A percentile compares a stretch with the other conserved stretches of the same genome.
These are phyloP conservation scores for Rhingia campestris DNA, from an alignment of 2,888 invertebrate species.

Conservation along the genomic window DNA sequence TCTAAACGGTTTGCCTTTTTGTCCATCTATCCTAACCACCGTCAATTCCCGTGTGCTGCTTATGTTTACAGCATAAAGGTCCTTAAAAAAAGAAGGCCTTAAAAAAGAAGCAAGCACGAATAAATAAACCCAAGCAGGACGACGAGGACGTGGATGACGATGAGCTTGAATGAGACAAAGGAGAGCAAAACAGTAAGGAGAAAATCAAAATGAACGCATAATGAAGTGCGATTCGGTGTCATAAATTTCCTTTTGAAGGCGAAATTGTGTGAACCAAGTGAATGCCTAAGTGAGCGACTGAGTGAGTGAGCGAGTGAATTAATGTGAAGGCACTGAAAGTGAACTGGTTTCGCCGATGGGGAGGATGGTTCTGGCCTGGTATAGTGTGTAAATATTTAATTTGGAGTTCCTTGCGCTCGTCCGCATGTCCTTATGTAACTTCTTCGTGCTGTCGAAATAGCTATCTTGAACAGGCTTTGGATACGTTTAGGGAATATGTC, in stretches of 20 bases:
- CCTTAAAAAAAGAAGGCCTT: constrained; percentile 41
- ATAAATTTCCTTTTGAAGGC: constrained; percentile 72
- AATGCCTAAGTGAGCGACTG: constrained; percentile 58
- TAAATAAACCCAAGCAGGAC: constrained; percentile 63
- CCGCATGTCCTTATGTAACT: constrained; percentile 47
- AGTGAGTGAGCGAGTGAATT: constrained; percentile 55
- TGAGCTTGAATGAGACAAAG: constrained; percentile 75
- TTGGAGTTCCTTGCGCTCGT: constrained; percentile 48
- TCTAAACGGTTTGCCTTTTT: constrained; percentile 64
- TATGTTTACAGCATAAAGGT: constrained; percentile 50
- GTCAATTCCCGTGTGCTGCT: constrained; percentile 54
- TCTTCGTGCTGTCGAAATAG: constrained; percentile 7
- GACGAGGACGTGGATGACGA: constrained; percentile 43
- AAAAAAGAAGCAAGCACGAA: constrained; percentile 55
- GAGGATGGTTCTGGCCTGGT: constrained; percentile 7
- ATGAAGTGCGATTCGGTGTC: constrained; percentile 74
- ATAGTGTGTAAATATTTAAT: constrained; percentile 73
- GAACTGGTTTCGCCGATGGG: not conserved
- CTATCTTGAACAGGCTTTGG: constrained; percentile 30
- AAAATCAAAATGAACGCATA: constrained; percentile 74
- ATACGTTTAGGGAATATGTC: constrained; percentile 63
- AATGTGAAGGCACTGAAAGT: constrained; percentile 36
- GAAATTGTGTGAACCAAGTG: constrained; percentile 69
- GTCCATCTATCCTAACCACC: constrained; percentile 38
- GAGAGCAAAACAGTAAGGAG: constrained; percentile 68